Evolutionary conservation across 64 coral and sea anemone species (phyloP).

Genomic region (Montipora sp.): DNA sequence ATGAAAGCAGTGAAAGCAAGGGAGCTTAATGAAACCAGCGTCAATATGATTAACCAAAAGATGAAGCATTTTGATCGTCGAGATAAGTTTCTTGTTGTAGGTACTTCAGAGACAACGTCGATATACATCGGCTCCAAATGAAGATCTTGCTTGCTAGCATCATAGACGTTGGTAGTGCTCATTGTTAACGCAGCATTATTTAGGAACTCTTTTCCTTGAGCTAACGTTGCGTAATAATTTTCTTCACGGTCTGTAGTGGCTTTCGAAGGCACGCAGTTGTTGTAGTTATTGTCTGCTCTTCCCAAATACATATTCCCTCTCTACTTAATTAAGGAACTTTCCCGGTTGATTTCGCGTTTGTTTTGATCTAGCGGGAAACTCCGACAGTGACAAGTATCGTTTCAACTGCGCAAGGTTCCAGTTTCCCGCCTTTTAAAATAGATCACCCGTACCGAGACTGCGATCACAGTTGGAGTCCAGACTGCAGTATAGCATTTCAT

Average conservation of each 20-base stretch:
- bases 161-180: background rate
- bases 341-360: background rate
- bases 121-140: constrained; percentile 39
- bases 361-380: background rate
- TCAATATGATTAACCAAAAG: background rate
- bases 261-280: background rate
- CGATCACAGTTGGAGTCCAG: background rate
- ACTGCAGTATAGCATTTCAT: background rate
- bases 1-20: constrained; percentile 9
- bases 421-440: background rate
- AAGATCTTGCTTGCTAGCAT: background rate
- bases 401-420: background rate
- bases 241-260: background rate
- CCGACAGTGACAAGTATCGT: background rate
- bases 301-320: background rate
- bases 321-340: no score
- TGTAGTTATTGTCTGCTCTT: constrained; percentile 32
- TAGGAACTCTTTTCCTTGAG: background rate
- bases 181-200: background rate
- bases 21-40: background rate
- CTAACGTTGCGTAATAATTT: constrained; percentile 3
- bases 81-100: background rate
- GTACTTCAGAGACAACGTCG: background rate
- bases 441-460: no score
- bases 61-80: constrained; percentile 16